Conservation (phyloP, 2,888 invertebrate genomes). For the Syrphus vitripennis region DNA sequence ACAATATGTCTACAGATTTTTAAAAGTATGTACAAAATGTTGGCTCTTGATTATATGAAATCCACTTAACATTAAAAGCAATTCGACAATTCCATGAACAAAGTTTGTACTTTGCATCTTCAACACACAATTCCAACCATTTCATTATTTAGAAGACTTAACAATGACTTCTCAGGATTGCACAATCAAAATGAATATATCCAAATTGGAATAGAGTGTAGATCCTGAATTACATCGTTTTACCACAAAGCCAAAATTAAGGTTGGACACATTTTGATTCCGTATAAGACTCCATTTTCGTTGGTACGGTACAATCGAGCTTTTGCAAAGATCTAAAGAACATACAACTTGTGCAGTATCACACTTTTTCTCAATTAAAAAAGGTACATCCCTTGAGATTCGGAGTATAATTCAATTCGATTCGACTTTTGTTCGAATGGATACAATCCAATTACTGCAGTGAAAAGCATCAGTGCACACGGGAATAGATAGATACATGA, state of each 20-base stretch:
- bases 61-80: conserved; percentile 4
- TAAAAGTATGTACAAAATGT: no score
- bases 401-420: conserved; percentile 16
- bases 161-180: not conserved
- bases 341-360: not conserved
- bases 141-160: not conserved
- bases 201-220: not conserved
- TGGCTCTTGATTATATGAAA: no score
- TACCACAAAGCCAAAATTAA: conserved; percentile 31
- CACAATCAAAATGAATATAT: conserved; percentile 7
- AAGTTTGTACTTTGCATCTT: not conserved
- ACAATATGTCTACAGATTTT: no score
- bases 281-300: not conserved
- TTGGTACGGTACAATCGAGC: not conserved
- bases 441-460: conserved; percentile 20
- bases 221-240: not conserved
- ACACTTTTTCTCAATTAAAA: conserved; percentile 22
- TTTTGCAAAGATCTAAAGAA: not conserved
- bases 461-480: not conserved
- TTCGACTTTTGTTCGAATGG: conserved; percentile 15
- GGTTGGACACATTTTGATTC: not conserved
- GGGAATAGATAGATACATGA: not conserved
- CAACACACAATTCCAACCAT: not conserved
- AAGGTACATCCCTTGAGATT: conserved; percentile 8
- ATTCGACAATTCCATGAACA: not conserved